phyloP scores from a whole-genome alignment of 2,888 invertebrate genomes.

The Polydrusus pterygomalis region DNA sequence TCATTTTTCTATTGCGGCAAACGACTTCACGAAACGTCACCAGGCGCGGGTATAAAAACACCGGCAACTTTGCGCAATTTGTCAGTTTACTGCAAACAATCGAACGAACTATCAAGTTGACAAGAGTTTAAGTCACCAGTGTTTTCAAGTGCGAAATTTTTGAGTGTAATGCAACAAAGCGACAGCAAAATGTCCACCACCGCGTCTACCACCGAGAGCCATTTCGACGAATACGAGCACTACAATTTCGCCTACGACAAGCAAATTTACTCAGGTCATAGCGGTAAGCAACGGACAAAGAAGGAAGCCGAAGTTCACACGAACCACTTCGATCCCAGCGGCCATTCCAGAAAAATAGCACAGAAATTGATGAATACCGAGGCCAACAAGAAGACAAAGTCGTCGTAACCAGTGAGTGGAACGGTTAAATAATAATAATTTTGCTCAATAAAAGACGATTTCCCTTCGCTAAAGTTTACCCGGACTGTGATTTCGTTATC shows the following conservation, averaged over 20 bases:
- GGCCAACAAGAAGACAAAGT: constrained; percentile 80
- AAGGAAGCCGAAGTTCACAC: constrained; percentile 84
- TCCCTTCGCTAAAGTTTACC: constrained; percentile 41
- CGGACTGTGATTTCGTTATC: constrained; percentile 55
- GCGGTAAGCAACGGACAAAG: constrained; percentile 74
- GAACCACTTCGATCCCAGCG: constrained; percentile 93
- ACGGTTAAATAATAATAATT: not conserved
- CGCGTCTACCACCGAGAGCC: constrained; percentile 76
- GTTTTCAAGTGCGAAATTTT: constrained; percentile 23
- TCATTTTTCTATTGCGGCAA: not conserved
- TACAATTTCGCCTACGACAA: constrained; percentile 96
- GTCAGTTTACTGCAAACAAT: constrained; percentile 9
- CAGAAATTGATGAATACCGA: constrained; percentile 91
- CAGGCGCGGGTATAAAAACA: constrained; percentile 15
- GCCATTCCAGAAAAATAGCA: constrained; percentile 93
- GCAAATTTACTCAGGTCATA: constrained; percentile 88
- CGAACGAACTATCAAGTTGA: not conserved
- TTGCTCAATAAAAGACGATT: constrained; percentile 35
- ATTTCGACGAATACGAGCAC: constrained; percentile 94
- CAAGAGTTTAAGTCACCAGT: constrained; percentile 7
- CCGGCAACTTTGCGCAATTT: not conserved
- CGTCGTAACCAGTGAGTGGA: constrained; percentile 44
- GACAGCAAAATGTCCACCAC: constrained; percentile 43
- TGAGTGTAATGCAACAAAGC: constrained; percentile 50
- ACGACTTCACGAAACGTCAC: constrained; percentile 12